Conservation (phyloP, 2,113 vertebrate species). For the Ptychochromis oligacanthus region DNA sequence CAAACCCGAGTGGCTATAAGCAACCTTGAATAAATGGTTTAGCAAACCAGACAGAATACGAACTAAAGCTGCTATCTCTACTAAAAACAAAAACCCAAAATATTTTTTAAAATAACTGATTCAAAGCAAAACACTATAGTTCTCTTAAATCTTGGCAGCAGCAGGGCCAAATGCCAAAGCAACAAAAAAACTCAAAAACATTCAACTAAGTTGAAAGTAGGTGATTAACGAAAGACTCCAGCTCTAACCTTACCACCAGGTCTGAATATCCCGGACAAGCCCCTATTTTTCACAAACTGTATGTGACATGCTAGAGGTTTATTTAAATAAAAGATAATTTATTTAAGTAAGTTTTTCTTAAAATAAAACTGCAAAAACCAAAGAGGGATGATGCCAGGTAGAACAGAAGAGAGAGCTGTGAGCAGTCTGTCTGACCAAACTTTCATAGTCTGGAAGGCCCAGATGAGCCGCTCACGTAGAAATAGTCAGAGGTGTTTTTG, state of each 20-base stretch:
- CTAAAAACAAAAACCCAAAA: background rate
- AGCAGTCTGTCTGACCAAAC: too few species aligned
- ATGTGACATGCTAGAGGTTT: too few species aligned
- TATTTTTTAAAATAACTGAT: background rate
- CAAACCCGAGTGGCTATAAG: background rate
- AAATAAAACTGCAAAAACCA: background rate
- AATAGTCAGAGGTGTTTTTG: background rate
- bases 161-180: too few species aligned
- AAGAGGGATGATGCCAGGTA: background rate
- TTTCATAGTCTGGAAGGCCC: too few species aligned
- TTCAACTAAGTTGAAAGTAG: background rate
- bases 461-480: background rate
- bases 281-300: background rate
- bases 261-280: background rate
- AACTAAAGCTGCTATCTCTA: background rate
- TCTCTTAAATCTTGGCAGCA: too few species aligned
- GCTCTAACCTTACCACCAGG: background rate
- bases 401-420: background rate
- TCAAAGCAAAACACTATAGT: background rate
- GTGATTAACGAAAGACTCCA: background rate
- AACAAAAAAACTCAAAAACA: background rate
- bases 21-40: background rate
- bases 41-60: background rate
- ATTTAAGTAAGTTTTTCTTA: background rate
- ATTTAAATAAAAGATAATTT: background rate